Conservation (phyloP, 2,797 vertebrate species). For the Myiotriccus ornatus region DNA sequence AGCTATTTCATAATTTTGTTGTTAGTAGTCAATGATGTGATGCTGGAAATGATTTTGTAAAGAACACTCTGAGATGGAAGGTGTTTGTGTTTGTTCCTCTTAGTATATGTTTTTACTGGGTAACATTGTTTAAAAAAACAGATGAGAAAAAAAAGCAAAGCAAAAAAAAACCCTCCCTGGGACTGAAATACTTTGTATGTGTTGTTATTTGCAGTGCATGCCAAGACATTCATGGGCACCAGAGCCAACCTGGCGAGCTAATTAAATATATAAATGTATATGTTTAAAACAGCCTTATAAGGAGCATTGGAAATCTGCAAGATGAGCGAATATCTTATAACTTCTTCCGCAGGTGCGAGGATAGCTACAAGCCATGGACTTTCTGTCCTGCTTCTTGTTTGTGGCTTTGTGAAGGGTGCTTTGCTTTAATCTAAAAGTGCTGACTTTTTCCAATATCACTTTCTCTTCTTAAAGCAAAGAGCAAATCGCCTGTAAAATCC, state of each 20-base stretch:
- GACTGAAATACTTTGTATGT: conserved; percentile 81
- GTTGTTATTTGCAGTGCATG: conserved; percentile 84
- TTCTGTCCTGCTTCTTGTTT: conserved; percentile 88
- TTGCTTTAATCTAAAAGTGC: conserved; percentile 92
- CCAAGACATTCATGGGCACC: conserved; percentile 80
- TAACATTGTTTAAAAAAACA: conserved; percentile 44
- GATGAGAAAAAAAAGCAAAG: neutral
- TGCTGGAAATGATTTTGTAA: neutral
- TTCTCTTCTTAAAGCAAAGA: conserved; percentile 89
- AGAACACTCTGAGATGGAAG: conserved; percentile 1
- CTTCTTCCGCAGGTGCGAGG: conserved; percentile 90
- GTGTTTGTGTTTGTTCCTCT: neutral
- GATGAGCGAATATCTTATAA: conserved; percentile 84
- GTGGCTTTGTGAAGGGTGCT: conserved; percentile 88
- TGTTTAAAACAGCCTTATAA: conserved; percentile 82
- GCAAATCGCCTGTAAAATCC: conserved; percentile 88
- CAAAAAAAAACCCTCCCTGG: conserved; percentile 45
- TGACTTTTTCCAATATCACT: conserved; percentile 87
- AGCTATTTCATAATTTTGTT: neutral
- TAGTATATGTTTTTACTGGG: neutral
- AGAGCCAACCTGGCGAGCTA: conserved; percentile 79
- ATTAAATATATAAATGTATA: conserved; percentile 81
- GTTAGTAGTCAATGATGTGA: neutral
- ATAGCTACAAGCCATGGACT: conserved; percentile 90
- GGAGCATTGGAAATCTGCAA: conserved; percentile 83